These are phyloP conservation scores for Pyrochroa serraticornis DNA, from an alignment of 2,888 invertebrate species.

Conservation along the genomic window DNA sequence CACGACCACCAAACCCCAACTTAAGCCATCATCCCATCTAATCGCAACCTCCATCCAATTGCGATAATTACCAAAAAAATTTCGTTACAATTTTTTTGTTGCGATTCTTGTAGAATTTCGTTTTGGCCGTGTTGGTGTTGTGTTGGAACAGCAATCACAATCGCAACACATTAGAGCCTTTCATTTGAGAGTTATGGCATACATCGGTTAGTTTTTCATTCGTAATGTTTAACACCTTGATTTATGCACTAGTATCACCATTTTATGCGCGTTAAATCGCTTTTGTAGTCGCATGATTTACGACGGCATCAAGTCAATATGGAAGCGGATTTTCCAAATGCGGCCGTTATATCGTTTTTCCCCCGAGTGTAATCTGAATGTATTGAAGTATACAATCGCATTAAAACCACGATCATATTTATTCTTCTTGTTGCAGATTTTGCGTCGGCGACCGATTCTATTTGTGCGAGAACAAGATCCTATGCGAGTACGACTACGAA, in stretches of 20 bases:
- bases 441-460: constrained; percentile 98
- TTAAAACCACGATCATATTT: not conserved
- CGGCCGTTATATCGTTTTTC: not conserved
- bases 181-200: constrained; percentile 29
- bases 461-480: constrained; percentile 95
- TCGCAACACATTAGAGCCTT: constrained; percentile 24
- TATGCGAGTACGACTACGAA: constrained; percentile 98
- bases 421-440: constrained; percentile 73
- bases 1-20: not conserved
- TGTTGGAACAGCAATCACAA: constrained; percentile 9
- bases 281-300: constrained; percentile 50
- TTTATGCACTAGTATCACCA: constrained; percentile 48
- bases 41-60: no score
- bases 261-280: constrained; percentile 50
- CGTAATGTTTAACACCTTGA: constrained; percentile 52
- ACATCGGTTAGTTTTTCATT: constrained; percentile 49
- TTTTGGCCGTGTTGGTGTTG: not conserved
- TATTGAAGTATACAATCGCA: constrained; percentile 6
- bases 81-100: no score
- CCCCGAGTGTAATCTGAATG: constrained; percentile 2
- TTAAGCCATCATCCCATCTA: not conserved
- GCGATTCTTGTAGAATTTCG: no score
- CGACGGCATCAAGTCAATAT: constrained; percentile 44
- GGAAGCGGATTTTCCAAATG: constrained; percentile 41
- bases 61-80: no score